Conservation (phyloP, 2,113 vertebrate genomes). For the Oncorhynchus keta region DNA sequence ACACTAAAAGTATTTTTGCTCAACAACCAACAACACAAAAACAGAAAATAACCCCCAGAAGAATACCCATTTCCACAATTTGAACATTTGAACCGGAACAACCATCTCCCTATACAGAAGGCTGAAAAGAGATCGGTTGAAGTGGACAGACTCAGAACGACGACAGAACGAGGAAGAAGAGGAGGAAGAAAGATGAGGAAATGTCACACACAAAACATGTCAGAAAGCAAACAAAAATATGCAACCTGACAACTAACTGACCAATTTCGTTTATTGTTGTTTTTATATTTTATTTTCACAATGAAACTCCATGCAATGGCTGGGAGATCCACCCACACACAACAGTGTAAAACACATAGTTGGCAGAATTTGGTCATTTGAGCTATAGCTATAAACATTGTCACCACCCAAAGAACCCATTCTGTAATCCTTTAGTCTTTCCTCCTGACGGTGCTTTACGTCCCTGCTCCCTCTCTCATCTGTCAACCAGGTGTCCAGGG, state of each 20-base stretch:
- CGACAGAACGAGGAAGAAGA: conserved; percentile 42
- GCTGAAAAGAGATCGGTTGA: conserved; percentile 49
- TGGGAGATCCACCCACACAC: conserved; percentile 52
- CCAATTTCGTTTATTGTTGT: conserved; percentile 57
- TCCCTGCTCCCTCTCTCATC: background rate
- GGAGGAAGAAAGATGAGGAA: conserved; percentile 51
- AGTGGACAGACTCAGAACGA: conserved; percentile 62
- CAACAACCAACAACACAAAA: conserved; percentile 62
- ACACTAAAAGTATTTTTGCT: conserved; percentile 64
- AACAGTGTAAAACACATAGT: conserved; percentile 22
- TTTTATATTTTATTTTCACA: conserved; percentile 53
- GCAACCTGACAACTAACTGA: conserved; percentile 67
- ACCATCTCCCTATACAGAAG: conserved; percentile 42
- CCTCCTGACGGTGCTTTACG: conserved; percentile 18
- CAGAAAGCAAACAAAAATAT: conserved; percentile 56
- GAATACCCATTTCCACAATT: conserved; percentile 48
- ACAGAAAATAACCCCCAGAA: conserved; percentile 45
- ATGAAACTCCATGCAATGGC: conserved; percentile 72
- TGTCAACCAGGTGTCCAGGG: conserved; percentile 13
- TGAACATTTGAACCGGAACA: conserved; percentile 37
- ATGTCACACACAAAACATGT: conserved; percentile 58
- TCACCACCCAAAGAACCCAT: conserved; percentile 33
- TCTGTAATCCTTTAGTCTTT: conserved; percentile 20
- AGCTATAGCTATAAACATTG: conserved; percentile 31
- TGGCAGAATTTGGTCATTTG: conserved; percentile 27